phyloP scores from a whole-genome alignment of 1,140 invertebrate genomes.

The Lordiphosa mommai region DNA sequence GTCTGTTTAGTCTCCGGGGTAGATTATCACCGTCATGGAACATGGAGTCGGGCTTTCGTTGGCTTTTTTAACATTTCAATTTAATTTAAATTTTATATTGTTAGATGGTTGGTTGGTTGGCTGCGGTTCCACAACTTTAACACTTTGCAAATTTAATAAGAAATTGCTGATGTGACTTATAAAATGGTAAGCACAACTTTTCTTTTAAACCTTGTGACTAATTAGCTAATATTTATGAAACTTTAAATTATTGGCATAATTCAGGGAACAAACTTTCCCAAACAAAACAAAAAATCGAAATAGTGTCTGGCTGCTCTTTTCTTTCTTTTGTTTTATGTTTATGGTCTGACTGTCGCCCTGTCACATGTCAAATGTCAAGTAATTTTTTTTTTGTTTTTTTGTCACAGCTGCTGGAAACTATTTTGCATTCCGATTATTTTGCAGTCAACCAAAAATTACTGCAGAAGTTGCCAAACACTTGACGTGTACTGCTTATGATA shows the following conservation, averaged over 20 bases:
- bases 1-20: constrained; percentile 44
- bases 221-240: no score
- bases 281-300: not conserved
- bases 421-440: constrained; percentile 65
- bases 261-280: no score
- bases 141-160: not conserved
- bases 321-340: constrained; percentile 27
- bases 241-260: constrained; percentile 1
- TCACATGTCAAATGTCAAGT: constrained; percentile 67
- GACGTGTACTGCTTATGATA: no score
- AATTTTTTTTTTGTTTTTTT: constrained; percentile 25
- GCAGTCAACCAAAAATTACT: constrained; percentile 34
- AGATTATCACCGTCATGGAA: constrained; percentile 55
- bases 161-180: not conserved
- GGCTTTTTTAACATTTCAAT: constrained; percentile 59
- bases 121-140: not conserved
- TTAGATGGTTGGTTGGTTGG: no score
- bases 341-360: constrained; percentile 62
- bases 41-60: constrained; percentile 12
- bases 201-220: no score
- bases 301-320: not conserved
- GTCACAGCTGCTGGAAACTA: constrained; percentile 59
- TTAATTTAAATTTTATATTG: constrained; percentile 71
- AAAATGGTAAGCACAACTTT: constrained; percentile 14
- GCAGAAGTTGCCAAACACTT: constrained; percentile 43